Evolutionary conservation across 2,113 vertebrate genomes (phyloP).

Genomic region (Bucco capensis): DNA sequence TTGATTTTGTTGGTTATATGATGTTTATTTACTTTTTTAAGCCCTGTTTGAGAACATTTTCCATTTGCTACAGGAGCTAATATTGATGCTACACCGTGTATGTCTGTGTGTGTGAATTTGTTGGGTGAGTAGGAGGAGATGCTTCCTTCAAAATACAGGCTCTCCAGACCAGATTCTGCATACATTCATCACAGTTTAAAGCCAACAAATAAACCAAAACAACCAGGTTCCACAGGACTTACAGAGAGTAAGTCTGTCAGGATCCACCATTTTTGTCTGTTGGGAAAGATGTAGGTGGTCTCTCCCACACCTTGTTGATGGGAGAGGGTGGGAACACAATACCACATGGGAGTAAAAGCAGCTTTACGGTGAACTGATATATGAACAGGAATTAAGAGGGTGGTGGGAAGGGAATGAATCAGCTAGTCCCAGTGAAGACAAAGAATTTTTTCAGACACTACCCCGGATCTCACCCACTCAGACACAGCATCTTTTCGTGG

Average conservation of each 20-base stretch:
- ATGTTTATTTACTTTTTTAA: conserved; percentile 49
- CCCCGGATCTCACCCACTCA: conserved; percentile 58
- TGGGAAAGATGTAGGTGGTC: conserved; percentile 23
- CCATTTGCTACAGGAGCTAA: conserved; percentile 38
- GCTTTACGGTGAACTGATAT: conserved; percentile 23
- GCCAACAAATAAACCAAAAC: neutral
- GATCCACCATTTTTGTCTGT: conserved; percentile 50
- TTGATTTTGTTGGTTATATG: conserved; percentile 40
- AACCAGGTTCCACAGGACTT: neutral
- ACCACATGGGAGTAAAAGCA: conserved; percentile 24
- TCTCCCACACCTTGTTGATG: conserved; percentile 37
- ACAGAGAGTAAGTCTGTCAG: conserved; percentile 14
- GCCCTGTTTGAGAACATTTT: conserved; percentile 40
- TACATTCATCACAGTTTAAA: neutral
- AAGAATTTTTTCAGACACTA: conserved; percentile 49
- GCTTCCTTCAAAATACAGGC: conserved; percentile 37
- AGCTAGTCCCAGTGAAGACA: conserved; percentile 44
- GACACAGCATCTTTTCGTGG: conserved; percentile 46
- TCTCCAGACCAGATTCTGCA: conserved; percentile 42
- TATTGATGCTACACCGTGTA: neutral
- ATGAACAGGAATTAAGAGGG: conserved; percentile 39
- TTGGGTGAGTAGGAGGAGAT: conserved; percentile 40
- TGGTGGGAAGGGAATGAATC: conserved; percentile 61
- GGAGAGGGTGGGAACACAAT: conserved; percentile 23
- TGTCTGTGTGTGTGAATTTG: conserved; percentile 28